A percentile compares a stretch with the other conserved stretches of the same genome.
Conservation (phyloP, 2,113 vertebrate species). For the Rafetus swinhoei region DNA sequence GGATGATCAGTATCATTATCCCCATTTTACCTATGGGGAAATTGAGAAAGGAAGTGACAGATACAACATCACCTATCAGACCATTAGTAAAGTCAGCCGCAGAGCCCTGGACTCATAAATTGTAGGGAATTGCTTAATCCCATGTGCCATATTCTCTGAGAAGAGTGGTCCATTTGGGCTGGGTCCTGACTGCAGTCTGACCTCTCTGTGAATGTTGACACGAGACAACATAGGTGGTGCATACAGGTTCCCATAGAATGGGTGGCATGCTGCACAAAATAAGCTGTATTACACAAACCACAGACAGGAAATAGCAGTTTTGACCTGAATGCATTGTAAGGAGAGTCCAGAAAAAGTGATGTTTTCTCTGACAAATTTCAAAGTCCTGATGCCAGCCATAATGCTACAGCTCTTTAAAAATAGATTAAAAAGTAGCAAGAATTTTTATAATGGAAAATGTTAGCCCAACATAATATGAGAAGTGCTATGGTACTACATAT, state of each 20-base stretch:
- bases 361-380: not conserved
- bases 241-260: not conserved
- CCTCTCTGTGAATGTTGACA: not conserved
- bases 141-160: not conserved
- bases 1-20: not conserved
- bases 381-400: not conserved
- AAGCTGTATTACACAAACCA: not conserved
- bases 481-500: not conserved
- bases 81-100: not conserved
- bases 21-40: too few relatives aligned
- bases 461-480: not conserved
- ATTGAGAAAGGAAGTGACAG: too few relatives aligned
- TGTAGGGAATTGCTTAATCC: not conserved
- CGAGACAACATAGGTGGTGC: not conserved
- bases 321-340: not conserved
- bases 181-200: not conserved
- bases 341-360: not conserved
- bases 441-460: not conserved
- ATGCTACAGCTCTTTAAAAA: not conserved
- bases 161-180: not conserved
- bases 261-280: not conserved
- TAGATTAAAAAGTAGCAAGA: not conserved
- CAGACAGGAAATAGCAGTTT: accelerated
- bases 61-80: too few relatives aligned
- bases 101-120: not conserved